Evolutionary conservation across 2,797 vertebrate species (phyloP), one percentile per base, ranked within the genome.

Genomic region (Dendrocincla tyrannina): DNA sequence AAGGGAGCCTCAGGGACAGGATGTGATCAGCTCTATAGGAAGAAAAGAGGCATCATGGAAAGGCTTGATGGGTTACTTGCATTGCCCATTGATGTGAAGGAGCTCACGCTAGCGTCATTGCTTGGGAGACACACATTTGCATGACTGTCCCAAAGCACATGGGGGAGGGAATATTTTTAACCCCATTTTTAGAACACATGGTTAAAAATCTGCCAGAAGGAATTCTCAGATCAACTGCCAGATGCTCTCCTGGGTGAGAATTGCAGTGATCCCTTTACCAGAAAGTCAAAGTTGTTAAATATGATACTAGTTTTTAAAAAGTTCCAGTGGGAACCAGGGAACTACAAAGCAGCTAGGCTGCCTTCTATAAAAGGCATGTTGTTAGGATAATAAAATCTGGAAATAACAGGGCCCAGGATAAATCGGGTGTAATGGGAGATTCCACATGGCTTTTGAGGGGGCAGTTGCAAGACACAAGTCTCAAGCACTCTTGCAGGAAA

Each of bases 301-400:
- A 72, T 5, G 8, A 90, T 64, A 50, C 50, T 95, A 62, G 64
- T 75, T 92, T 86, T 87, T 67, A 73, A 77, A 87, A 94, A 74
- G 76, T 92, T 93, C 93, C 90, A 75, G 85, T 96, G 96, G 93
- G 93, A 96, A 97, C 76, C 76, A 89, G 94, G 94, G 88, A 97
- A 81, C 76, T 42, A 50, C 79, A 88, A 73, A 91, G 53, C 79
- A 68, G 30, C 0, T 3, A 50, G 56, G 46, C 69, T 68, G 74
- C 76, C 49, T 91, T 88, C 95, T 96, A 88, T 95, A 95, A 95
- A 95, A 96, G 93, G 93, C 91, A 95, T 7, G 9, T 91, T 82
- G 32, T 50, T 91, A 90, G 78, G 88, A 77, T 88, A 89, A 95
- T 89, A 78, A 91, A 83, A 35, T 60, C 73, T 78, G 86, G 73